These are phyloP conservation scores for Eubasilissa regina DNA, from an alignment of 1,140 invertebrate genomes.

Conservation along the genomic window DNA sequence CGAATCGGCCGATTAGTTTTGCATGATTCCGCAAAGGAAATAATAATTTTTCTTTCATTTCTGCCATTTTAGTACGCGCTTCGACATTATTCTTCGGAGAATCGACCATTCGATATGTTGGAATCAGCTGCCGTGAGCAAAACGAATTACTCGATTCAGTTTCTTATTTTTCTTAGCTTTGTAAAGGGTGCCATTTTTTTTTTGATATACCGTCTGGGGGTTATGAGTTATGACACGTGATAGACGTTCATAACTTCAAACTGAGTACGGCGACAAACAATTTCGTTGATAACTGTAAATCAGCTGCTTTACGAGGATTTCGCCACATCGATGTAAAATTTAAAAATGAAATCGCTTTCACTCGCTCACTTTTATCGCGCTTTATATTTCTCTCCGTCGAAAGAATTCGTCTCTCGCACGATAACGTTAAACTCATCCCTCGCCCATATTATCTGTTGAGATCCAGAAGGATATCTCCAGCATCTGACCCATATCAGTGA, in stretches of 20 bases:
- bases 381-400: no score
- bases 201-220: slow-evolving; percentile 10
- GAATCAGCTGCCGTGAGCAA: slow-evolving; percentile 58
- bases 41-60: slow-evolving; percentile 44
- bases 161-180: slow-evolving; percentile 32
- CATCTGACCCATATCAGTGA: no score
- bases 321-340: no score
- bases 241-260: not conserved
- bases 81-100: slow-evolving; percentile 37
- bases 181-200: not conserved
- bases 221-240: slow-evolving; percentile 43
- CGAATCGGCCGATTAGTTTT: slow-evolving; percentile 58
- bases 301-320: no score
- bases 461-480: no score
- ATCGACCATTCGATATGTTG: slow-evolving; percentile 46
- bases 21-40: slow-evolving; percentile 46
- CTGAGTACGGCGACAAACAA: not conserved
- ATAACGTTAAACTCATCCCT: no score
- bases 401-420: no score
- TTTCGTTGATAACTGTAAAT: no score
- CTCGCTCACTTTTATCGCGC: no score
- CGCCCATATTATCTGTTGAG: no score
- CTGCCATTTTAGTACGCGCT: slow-evolving; percentile 32
- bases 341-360: no score
- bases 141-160: slow-evolving; percentile 55